Evolutionary conservation across 2,888 invertebrate genomes (phyloP), one percentile per base, ranked within the genome.

Genomic region (Pecten maximus): DNA sequence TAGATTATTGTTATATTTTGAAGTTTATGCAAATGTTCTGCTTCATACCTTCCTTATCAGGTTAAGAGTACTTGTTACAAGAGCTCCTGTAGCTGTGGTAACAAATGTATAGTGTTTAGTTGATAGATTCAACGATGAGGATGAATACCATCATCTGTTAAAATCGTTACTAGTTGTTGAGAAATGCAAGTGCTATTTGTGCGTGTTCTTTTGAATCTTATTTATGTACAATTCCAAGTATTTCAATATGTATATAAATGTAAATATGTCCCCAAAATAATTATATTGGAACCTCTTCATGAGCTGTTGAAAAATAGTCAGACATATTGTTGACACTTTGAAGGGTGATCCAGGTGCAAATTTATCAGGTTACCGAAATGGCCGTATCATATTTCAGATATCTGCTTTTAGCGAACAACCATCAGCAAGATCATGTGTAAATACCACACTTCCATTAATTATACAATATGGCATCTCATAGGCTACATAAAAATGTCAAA

Each of bases 131-230:
- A 74, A 74, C 35, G 8, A 35, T 74, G 35, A 74, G 6, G 74
- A 28, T 74, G 74, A 35, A 28, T 10, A 74, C 23, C 0, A 60
- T 60, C 60, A 23, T 60, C 60, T 74, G 74, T 74, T 12, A 28
- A 35, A 74, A 60, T 23, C 60, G 23, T n/a, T 3, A 16, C 28
- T 74, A 74, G 74, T 10, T 74, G 74, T 35, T 74, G 35, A 74
- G 8, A 28, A 35, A 74, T 74, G 74, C 28, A 74, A 74, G 74
- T 74, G 74, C 74, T 74, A 74, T 74, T 54, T 74, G 74, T 74
- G 74, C 12, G 74, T 74, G 74, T 74, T 74, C 74, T 28, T 74
- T 74, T 74, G 74, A 74, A 74, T 74, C 28, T 74, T 74, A 74
- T 74, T 74, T 74, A 28, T 74, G 74, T 74, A 35, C 28, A 35